phyloP scores from a whole-genome alignment of 2,888 invertebrate species.

The Orthonychiurus folsomi region DNA sequence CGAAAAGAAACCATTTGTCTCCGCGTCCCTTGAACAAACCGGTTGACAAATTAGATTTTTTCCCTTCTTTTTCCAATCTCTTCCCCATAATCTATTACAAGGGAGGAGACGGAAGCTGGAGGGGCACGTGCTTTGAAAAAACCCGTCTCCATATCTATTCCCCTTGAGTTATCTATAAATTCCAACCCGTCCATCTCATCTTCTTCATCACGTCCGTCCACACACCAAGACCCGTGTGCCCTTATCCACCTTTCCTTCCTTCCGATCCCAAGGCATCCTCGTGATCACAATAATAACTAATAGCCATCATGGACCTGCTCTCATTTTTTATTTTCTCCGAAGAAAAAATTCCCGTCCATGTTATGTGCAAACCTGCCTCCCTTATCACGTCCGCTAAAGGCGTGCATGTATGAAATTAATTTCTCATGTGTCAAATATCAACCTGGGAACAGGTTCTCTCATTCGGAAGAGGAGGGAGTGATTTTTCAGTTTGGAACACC shows the following conservation, averaged over 20 bases:
- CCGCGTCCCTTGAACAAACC: slow-evolving; percentile 24
- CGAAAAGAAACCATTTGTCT: slow-evolving; percentile 38
- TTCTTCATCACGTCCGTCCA: background rate
- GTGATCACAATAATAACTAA: slow-evolving; percentile 25
- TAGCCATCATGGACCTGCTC: slow-evolving; percentile 13
- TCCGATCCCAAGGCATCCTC: slow-evolving; percentile 17
- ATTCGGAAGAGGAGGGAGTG: too few relatives aligned
- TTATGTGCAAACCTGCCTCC: background rate
- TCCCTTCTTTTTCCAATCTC: slow-evolving; percentile 12
- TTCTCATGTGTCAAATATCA: too few relatives aligned
- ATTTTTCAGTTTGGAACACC: too few relatives aligned
- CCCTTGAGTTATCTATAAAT: background rate
- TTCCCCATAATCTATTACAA: background rate
- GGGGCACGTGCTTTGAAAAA: background rate
- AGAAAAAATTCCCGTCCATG: background rate
- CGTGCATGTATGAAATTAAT: too few relatives aligned
- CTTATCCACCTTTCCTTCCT: slow-evolving; percentile 8
- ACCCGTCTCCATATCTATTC: too few relatives aligned
- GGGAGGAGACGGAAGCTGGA: slow-evolving; percentile 2
- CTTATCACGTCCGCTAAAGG: too few relatives aligned
- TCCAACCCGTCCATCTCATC: background rate
- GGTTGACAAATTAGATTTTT: slow-evolving; percentile 41
- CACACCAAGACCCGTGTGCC: too few relatives aligned
- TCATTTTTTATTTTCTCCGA: slow-evolving; percentile 2
- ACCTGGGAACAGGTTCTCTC: too few relatives aligned